These are phyloP conservation scores for Phodopus roborovskii DNA, from an alignment of 2,113 vertebrate species.

Conservation along the genomic window DNA sequence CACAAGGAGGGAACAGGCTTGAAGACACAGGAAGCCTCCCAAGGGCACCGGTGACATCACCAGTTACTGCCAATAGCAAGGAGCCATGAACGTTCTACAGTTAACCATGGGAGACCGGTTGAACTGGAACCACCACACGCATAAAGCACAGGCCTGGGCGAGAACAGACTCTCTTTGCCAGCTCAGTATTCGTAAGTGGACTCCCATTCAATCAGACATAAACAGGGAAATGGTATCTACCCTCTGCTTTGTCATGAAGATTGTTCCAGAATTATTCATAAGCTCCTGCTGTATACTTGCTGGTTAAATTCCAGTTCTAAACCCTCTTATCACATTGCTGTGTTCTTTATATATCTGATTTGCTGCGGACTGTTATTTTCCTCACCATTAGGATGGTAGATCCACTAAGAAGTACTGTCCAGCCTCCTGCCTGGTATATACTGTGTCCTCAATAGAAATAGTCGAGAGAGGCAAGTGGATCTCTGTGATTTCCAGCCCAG, in stretches of 20 bases:
- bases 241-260: not conserved
- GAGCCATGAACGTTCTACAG: not conserved
- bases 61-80: not conserved
- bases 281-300: accelerated
- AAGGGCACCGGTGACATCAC: not conserved
- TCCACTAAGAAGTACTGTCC: not conserved
- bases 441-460: not conserved
- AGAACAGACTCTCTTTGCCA: no score
- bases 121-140: not conserved
- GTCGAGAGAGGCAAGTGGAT: not conserved
- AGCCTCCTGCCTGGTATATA: not conserved
- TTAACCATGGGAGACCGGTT: not conserved
- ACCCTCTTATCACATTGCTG: not conserved
- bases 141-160: not conserved
- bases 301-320: not conserved
- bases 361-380: not conserved
- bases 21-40: not conserved
- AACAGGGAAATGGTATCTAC: accelerated
- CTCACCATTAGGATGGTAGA: not conserved
- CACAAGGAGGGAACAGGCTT: not conserved
- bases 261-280: accelerated
- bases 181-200: not conserved
- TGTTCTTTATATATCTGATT: not conserved
- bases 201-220: not conserved
- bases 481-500: not conserved